Base-by-base conservation (phyloP, 2,797 vertebrate species). In the Protosalanx chinensis region DNA sequence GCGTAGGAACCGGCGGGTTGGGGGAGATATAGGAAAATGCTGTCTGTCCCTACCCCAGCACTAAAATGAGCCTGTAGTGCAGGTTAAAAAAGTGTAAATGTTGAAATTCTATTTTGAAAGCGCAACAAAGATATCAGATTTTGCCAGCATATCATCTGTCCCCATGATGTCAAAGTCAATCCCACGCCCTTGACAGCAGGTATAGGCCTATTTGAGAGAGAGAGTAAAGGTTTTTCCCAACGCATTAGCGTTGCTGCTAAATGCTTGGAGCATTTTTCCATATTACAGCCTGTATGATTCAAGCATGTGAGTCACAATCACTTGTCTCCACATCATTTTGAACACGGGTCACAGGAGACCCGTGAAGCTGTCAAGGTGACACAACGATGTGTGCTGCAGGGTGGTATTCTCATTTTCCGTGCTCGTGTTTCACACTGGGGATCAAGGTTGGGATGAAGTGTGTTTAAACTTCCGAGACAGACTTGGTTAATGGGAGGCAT, bases 401-500 rank as follows among this genome's bases (percentile, higher is more conserved):
- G 61, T 72, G 72, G 58, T 75, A 74, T 66, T 67, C 4, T 12
- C 20, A 72, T 81, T 87, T 84, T 80, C 77, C 72, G 71, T 35
- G 61, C 68, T 76, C 69, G 67, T 51, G 70, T 81, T 75, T 78
- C 65, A 51, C 72, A 66, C 37, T 72, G 70, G 49, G 51, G 75
- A 64, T 49, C 30, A 56, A 65, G 15, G 30, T 69, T 49, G 63
- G 29, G 64, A 78, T 68, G 63, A 72, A 62, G 3, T 62, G 64
- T 30, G 37, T 67, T 77, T 77, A 15, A 51, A 58, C 72, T 49
- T 73, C 16, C 7, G 37, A 23, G 41, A 13, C 53, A 56, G 76
- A 69, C 49, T 60, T 51, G 37, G 51, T 71, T 59, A 57, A 66
- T 71, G 12, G 62, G 37, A 73, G 56, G 64, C 71, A 76, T 33